A percentile compares a stretch with the other conserved stretches of the same genome.
These are phyloP conservation scores for Vimba vimba DNA, from an alignment of 2,113 vertebrate genomes.

Conservation along the genomic window DNA sequence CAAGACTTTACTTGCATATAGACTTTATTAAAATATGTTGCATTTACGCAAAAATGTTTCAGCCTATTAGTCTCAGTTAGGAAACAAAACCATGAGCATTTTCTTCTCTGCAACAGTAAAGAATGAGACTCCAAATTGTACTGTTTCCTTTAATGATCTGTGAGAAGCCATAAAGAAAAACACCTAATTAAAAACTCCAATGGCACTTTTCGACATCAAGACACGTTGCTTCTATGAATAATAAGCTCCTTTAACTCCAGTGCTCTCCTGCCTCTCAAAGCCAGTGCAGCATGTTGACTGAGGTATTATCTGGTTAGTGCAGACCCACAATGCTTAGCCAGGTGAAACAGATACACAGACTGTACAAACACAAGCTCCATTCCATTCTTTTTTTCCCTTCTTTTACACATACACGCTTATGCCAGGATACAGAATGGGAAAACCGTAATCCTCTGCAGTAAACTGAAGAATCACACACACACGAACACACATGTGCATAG, in stretches of 20 bases:
- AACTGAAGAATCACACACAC: slow-evolving; percentile 9
- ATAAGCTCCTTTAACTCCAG: slow-evolving; percentile 14
- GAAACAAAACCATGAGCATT: background rate
- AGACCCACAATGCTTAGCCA: slow-evolving; percentile 30
- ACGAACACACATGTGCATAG: background rate
- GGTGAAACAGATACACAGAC: slow-evolving; percentile 38
- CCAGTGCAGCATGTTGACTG: slow-evolving; percentile 5
- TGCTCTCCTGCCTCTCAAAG: background rate
- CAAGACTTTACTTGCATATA: background rate
- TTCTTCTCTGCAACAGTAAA: background rate
- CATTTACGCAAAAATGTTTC: background rate
- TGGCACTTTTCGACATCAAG: background rate
- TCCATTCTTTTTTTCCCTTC: background rate
- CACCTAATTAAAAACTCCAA: slow-evolving; percentile 14
- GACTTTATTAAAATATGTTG: background rate
- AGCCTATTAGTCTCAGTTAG: background rate
- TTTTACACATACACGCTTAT: background rate
- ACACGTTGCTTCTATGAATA: slow-evolving; percentile 4
- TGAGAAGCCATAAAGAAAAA: background rate
- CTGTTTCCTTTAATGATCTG: background rate
- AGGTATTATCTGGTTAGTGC: slow-evolving; percentile 33
- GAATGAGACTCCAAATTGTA: background rate
- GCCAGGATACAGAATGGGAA: slow-evolving; percentile 1
- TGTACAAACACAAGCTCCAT: slow-evolving; percentile 32
- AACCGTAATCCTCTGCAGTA: background rate